A percentile compares a stretch with the other conserved stretches of the same genome.
These are phyloP conservation scores for Macaca mulatta DNA, from an alignment of 2,113 vertebrate species.

Conservation along the genomic window DNA sequence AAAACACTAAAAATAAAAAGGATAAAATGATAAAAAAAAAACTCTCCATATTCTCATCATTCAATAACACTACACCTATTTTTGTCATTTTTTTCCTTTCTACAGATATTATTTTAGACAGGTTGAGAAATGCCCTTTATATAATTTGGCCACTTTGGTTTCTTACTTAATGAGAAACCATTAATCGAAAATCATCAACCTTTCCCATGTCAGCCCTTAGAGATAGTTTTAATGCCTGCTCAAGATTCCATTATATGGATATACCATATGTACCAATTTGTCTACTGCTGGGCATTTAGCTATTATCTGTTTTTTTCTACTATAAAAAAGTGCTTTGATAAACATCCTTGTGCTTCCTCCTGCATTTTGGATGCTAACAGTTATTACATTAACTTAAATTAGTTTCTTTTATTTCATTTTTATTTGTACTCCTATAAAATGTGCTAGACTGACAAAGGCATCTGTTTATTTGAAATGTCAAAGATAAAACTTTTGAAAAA, in stretches of 20 bases:
- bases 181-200: not conserved
- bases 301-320: not conserved
- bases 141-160: not conserved
- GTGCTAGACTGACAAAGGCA: not conserved
- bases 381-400: not conserved
- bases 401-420: constrained; percentile 11
- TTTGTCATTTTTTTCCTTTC: not conserved
- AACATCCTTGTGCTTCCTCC: not conserved
- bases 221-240: not conserved
- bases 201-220: not conserved
- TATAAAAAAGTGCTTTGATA: not conserved
- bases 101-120: not conserved
- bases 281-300: not conserved
- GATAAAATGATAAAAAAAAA: not conserved
- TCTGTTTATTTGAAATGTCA: not conserved
- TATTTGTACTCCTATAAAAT: not conserved
- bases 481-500: not conserved
- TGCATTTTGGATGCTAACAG: constrained; percentile 5
- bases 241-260: not conserved
- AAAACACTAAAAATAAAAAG: not conserved
- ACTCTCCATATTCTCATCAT: not conserved
- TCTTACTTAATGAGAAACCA: not conserved
- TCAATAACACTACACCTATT: not conserved
- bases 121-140: not conserved
- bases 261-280: not conserved